Percentiles rank a stretch among this genome's conserved stretches.
These are phyloP conservation scores for Tupiocoris notatus DNA, from an alignment of 2,888 invertebrate species.

Conservation along the genomic window DNA sequence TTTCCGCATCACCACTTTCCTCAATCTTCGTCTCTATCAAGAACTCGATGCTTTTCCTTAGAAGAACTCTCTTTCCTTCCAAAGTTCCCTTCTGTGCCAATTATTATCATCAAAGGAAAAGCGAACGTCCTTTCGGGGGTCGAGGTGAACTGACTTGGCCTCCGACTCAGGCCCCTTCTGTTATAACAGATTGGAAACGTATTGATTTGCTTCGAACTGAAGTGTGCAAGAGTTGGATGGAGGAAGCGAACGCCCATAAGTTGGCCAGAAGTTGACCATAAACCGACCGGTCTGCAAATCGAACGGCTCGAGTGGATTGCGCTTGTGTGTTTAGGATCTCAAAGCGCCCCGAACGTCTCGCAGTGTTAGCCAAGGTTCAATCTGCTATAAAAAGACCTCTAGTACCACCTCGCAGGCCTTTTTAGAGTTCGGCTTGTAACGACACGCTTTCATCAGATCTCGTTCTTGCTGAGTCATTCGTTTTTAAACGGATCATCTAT, in stretches of 20 bases:
- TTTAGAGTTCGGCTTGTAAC: too few relatives aligned
- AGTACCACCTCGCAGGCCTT: not conserved
- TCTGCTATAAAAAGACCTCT: not conserved
- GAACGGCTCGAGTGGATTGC: not conserved
- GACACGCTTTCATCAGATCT: too few relatives aligned
- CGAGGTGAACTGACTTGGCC: not conserved
- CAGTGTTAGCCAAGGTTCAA: not conserved
- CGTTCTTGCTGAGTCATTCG: not conserved
- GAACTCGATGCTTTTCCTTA: slow-evolving; percentile 5
- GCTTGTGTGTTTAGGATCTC: not conserved
- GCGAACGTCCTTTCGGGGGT: not conserved
- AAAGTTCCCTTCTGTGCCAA: slow-evolving; percentile 8
- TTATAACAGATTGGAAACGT: slow-evolving; percentile 25
- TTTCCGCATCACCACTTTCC: not conserved
- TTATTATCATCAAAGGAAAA: slow-evolving; percentile 28
- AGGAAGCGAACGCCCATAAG: not conserved
- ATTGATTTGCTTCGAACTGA: not conserved
- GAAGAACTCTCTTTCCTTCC: not conserved
- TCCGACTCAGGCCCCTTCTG: slow-evolving; percentile 5
- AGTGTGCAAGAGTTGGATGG: not conserved
- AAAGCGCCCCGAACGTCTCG: not conserved
- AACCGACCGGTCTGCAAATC: not conserved
- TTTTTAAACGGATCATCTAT: too few relatives aligned
- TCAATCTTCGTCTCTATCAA: slow-evolving; percentile 13
- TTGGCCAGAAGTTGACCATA: not conserved